Conservation (phyloP, 2,888 invertebrate species). For the Cactoblastis cactorum region DNA sequence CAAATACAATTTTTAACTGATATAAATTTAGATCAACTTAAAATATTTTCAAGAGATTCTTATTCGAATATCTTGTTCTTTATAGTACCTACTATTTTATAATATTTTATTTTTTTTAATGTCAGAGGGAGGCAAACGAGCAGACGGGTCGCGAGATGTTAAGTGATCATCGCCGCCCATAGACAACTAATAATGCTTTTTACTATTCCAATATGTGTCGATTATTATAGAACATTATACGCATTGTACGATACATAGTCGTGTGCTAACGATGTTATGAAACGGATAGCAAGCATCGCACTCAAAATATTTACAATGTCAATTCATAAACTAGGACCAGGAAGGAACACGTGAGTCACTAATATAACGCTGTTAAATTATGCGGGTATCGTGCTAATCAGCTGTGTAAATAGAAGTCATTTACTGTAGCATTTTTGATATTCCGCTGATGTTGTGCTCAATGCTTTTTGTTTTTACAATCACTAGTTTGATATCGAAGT, state of each 20-base stretch:
- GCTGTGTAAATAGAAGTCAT: slow-evolving; percentile 45
- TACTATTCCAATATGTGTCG: too few relatives aligned
- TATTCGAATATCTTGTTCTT: too few relatives aligned
- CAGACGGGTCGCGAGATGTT: too few relatives aligned
- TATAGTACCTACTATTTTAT: too few relatives aligned
- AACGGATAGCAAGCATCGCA: slow-evolving; percentile 1
- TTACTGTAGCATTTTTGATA: background rate
- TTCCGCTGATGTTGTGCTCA: background rate
- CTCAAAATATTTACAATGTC: slow-evolving; percentile 5
- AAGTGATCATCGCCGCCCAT: too few relatives aligned
- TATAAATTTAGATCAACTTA: too few relatives aligned
- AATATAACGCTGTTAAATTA: slow-evolving; percentile 29
- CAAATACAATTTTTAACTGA: too few relatives aligned
- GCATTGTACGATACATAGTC: slow-evolving; percentile 8
- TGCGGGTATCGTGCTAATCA: slow-evolving; percentile 42
- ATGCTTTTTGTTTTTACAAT: background rate
- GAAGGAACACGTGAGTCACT: slow-evolving; percentile 39
- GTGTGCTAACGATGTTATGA: background rate
- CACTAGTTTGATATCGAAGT: background rate
- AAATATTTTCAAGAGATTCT: too few relatives aligned
- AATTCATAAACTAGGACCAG: slow-evolving; percentile 2
- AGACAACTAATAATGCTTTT: too few relatives aligned
- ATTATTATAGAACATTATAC: too few relatives aligned
- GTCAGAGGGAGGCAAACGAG: too few relatives aligned
- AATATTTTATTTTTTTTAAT: too few relatives aligned